phyloP scores from a whole-genome alignment of 2,113 vertebrate species.

The Sinocyclocheilus anophthalmus region DNA sequence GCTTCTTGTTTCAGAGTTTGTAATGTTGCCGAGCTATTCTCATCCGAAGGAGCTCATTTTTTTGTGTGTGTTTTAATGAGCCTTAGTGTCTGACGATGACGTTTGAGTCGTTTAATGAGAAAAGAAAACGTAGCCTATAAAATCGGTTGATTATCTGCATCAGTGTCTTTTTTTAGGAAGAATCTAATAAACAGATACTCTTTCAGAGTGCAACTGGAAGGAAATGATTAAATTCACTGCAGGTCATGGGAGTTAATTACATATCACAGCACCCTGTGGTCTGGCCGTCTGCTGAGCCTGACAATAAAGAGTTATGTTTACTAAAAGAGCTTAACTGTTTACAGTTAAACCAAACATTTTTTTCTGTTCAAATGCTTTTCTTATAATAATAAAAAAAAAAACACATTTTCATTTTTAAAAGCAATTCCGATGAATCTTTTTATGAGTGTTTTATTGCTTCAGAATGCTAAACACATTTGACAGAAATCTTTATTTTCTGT shows the following conservation, averaged over 20 bases:
- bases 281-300: background rate
- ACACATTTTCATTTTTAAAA: background rate
- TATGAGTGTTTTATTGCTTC: conserved; percentile 26
- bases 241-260: conserved; percentile 70
- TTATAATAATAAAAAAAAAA: background rate
- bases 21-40: background rate
- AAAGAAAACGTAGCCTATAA: conserved; percentile 59
- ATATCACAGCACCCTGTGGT: conserved; percentile 57
- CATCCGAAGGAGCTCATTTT: conserved; percentile 52
- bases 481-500: background rate
- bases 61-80: conserved; percentile 59
- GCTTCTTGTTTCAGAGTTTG: background rate
- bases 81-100: conserved; percentile 42
- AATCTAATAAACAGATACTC: conserved; percentile 56
- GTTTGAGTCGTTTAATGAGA: conserved; percentile 60
- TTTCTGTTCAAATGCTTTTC: background rate
- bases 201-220: conserved; percentile 44
- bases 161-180: conserved; percentile 57
- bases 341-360: conserved; percentile 1
- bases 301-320: background rate
- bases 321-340: background rate
- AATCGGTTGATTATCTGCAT: conserved; percentile 66
- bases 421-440: background rate
- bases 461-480: background rate
- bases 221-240: conserved; percentile 60